Conservation (phyloP, 1,140 invertebrate species). For the Cecropterus lyciades region DNA sequence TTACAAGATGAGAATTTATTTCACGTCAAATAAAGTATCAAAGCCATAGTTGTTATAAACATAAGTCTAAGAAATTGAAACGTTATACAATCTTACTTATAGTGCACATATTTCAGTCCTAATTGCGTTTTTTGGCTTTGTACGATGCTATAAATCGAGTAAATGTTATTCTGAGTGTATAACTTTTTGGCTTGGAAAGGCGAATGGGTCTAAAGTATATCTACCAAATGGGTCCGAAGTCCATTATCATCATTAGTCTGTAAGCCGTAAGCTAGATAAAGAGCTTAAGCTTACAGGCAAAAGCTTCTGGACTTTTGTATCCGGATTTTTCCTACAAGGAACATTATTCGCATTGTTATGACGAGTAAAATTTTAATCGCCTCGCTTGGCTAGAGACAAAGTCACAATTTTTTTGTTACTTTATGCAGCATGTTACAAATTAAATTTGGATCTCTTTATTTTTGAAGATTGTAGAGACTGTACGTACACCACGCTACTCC, state of each 20-base stretch:
- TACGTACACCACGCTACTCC: too few species aligned
- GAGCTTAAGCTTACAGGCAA: constrained; percentile 6
- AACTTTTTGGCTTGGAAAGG: constrained; percentile 22
- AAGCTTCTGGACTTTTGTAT: constrained; percentile 1
- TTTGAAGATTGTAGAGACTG: too few species aligned
- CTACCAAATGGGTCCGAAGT: constrained; percentile 18
- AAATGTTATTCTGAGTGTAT: constrained; percentile 20
- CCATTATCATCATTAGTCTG: constrained; percentile 26
- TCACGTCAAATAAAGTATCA: too few species aligned
- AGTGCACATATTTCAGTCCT: constrained; percentile 17
- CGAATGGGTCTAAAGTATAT: constrained; percentile 6
- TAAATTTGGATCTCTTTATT: too few species aligned
- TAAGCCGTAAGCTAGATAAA: constrained; percentile 23
- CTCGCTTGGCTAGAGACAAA: too few species aligned
- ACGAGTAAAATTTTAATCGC: neutral
- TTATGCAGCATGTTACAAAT: too few species aligned
- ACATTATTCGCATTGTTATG: too few species aligned
- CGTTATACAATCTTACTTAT: neutral
- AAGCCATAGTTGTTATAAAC: too few species aligned
- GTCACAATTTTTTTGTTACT: too few species aligned
- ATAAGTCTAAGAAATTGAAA: neutral
- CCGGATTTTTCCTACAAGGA: too few species aligned
- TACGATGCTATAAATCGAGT: constrained; percentile 4
- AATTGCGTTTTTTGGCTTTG: constrained; percentile 28
- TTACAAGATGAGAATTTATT: too few species aligned